A percentile compares a stretch with the other conserved stretches of the same genome.
These are phyloP conservation scores for Fulica atra DNA, from an alignment of 2,113 vertebrate genomes.

Conservation along the genomic window DNA sequence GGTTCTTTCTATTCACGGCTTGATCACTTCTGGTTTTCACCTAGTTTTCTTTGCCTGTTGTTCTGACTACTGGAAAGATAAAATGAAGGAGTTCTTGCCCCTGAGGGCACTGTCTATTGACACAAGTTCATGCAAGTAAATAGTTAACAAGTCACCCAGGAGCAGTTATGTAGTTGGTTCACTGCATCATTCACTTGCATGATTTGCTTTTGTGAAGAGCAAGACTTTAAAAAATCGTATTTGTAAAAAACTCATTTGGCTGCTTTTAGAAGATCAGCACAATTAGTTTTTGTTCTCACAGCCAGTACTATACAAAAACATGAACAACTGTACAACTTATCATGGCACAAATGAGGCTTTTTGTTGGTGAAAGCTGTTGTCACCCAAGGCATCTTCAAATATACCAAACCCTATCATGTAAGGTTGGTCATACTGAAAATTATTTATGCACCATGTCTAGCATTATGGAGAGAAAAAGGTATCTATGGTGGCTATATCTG, in stretches of 20 bases:
- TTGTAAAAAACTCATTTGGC: background rate
- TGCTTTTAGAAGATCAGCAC: background rate
- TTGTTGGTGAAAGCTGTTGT: background rate
- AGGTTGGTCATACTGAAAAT: slow-evolving; percentile 16
- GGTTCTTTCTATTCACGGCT: background rate
- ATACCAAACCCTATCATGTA: background rate
- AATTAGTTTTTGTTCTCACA: background rate
- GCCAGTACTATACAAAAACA: background rate
- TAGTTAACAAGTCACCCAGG: slow-evolving; percentile 50
- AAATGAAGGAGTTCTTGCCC: slow-evolving; percentile 41
- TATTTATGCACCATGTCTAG: background rate
- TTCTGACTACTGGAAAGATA: slow-evolving; percentile 56
- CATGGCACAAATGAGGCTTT: background rate
- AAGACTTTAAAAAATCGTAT: background rate
- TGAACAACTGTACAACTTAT: background rate
- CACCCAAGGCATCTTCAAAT: background rate
- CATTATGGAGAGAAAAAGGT: background rate
- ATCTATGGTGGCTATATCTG: background rate
- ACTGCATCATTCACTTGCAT: background rate
- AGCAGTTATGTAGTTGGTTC: background rate
- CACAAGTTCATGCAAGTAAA: slow-evolving; percentile 39
- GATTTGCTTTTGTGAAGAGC: background rate
- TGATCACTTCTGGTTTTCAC: slow-evolving; percentile 50
- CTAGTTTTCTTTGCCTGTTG: slow-evolving; percentile 12
- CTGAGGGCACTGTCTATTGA: slow-evolving; percentile 31